phyloP scores from a whole-genome alignment of 1,140 invertebrate species.

The Wiebesia pumilae region DNA sequence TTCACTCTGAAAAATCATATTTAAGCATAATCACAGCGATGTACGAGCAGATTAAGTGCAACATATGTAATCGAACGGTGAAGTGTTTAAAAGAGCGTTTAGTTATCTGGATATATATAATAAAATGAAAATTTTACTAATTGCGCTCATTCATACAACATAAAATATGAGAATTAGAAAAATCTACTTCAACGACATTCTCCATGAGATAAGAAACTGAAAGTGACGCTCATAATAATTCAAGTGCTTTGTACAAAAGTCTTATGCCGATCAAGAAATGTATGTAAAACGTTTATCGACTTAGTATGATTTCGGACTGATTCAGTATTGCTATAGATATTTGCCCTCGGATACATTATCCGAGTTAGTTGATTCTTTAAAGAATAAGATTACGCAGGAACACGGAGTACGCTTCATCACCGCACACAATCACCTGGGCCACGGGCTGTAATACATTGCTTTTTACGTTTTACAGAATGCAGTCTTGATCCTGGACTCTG shows the following conservation, averaged over 20 bases:
- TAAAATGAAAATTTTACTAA: neutral
- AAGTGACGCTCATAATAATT: conserved; percentile 25
- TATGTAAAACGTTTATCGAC: conserved; percentile 45
- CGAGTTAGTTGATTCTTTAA: conserved; percentile 46
- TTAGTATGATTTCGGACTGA: conserved; percentile 55
- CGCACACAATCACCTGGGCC: conserved; percentile 72
- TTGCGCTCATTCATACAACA: conserved; percentile 7
- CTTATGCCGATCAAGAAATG: conserved; percentile 21
- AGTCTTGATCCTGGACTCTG: conserved; percentile 67
- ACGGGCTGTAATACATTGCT: conserved; percentile 66
- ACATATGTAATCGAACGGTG: neutral
- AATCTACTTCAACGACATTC: conserved; percentile 19
- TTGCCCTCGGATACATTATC: conserved; percentile 52
- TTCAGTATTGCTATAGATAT: conserved; percentile 61
- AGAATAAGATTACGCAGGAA: conserved; percentile 54
- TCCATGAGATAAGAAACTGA: conserved; percentile 33
- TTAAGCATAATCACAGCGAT: conserved; percentile 39
- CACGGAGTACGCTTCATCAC: conserved; percentile 68
- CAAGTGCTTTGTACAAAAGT: conserved; percentile 51
- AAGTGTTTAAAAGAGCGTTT: conserved; percentile 20
- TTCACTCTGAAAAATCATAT: conserved; percentile 31
- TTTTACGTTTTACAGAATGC: conserved; percentile 69
- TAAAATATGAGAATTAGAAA: conserved; percentile 40
- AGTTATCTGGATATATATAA: neutral
- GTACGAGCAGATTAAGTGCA: neutral